Base-by-base conservation (phyloP, 2,113 vertebrate species). In the Phocoena sinus region DNA sequence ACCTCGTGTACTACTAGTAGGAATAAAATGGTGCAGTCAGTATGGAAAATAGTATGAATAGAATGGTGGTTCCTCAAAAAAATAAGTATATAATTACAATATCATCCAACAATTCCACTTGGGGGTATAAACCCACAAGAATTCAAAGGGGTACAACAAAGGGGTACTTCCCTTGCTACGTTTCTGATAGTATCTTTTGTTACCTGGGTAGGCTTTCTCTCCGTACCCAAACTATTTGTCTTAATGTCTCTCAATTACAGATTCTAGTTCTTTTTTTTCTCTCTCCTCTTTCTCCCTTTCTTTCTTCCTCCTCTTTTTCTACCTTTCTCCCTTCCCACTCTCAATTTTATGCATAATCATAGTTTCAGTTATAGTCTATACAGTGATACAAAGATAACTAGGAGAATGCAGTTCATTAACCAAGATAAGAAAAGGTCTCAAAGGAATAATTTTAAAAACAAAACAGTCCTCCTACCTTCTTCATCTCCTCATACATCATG, bases 401-500 rank as follows among this genome's bases (percentile, higher is more conserved):
- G 0, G n/a, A 77, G 10, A n/a, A 65, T 25, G 8, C 25, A 8
- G 17, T 41, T 83, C 36, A 28, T 12, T 53, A 63, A 82, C 5
- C 21, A 70, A n/a, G 5, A 33, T 38, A 41, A 44, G 47, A 89
- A 74, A 38, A 8, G 1, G 4, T 84, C 62, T 68, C 38, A 73
- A 80, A 38, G 13, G 60, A 70, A 62, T 36, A 53, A 31, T 68
- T 67, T 50, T 7, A 8, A 21, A 31, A 47, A 58, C 20, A 26
- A 62, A 62, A 62, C 60, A 62, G 8, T 53, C 7, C 11, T 41
- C 96, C 98, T 96, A 99, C 98, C 98, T 98, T 99, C 82, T 98
- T 98, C 98, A 99, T 98, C 23, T 99, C 98, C 94, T 99, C 98
- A 68, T 98, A 99, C 31, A 96, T 98, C 50, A 99, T 84, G 91